Base-by-base conservation (phyloP, 2,797 vertebrate species). In the Denticeps clupeoides region DNA sequence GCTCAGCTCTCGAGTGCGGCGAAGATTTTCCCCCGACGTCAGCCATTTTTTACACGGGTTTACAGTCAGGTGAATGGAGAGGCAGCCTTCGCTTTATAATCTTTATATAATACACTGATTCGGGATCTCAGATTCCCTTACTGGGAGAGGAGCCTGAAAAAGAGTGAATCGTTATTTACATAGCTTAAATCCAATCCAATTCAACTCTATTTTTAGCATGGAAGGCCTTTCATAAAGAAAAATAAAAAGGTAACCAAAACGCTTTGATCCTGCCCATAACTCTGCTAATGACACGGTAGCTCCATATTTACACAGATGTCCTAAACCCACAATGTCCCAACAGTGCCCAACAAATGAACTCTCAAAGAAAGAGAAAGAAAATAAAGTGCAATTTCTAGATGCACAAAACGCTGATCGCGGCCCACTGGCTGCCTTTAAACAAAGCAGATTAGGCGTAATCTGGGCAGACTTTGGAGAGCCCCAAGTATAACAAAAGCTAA, bases 401-500 rank as follows among this genome's bases (percentile, higher is more conserved):
- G 33, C 5, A 18, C 32, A 41, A 33, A 42, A 26, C 46, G 24
- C 47, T 47, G 44, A 52, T 43, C 15, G 38, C 8, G 27, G 50
- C 54, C 44, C 66, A 60, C 63, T 42, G 8, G 68, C 60, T 60
- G 67, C 57, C 67, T 62, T 65, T 48, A 65, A 74, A 70, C 60
- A 82, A 84, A 83, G 74, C 68, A 70, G 76, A 71, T 83, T 82
- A 82, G 32, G 67, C 59, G 54, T 78, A 82, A 83, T 82, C 80
- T 78, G 67, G 47, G 41, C 58, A 71, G 77, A 68, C 74, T 67
- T 69, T 70, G 52, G 68, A 63, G 70, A 72, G 53, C 69, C 71
- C 64, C 68, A 72, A 59, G 62, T 63, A 70, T 56, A 77, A 71
- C 70, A 63, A 56, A 68, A 54, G 58, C 57, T 79, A 72, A 82